Base-by-base conservation (phyloP, 2,113 vertebrate species). In the Aptenodytes forsteri region DNA sequence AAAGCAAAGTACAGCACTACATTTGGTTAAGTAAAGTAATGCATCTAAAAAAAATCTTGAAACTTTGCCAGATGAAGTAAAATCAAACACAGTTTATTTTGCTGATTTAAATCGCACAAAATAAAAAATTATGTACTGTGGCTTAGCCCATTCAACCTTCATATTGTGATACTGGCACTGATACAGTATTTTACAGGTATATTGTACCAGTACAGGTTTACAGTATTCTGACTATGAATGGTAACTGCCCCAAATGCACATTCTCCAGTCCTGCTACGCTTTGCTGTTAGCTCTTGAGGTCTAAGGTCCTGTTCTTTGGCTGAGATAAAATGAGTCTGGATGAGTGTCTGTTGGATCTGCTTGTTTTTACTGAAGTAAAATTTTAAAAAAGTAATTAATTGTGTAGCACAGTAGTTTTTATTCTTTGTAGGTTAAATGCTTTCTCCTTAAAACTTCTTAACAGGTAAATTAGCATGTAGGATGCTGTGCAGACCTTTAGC, bases 281-380 rank as follows among this genome's bases (percentile, higher is more conserved):
- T 96, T 96, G 82, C 94, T 93, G 20, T 96, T 96, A 96, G 93
- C 77, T 96, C 50, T 93, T 95, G 95, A 87, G 82, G 55, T 95
- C 91, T 95, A 81, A 97, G 50, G 21, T 83, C 40, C 90, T 89
- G 58, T 85, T 66, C 72, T 86, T 96, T 96, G 94, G 90, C 95
- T 83, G 69, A 97, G 88, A 97, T 97, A 90, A 97, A 97, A 95
- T 73, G 67, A 46, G 90, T 89, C 54, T 93, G 90, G 36, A 50
- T 91, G 89, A 95, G 86, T 94, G 79, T 95, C 94, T 96, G 76
- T 78, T 96, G 82, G 91, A 95, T 85, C 79, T 96, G 91, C 94
- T 98, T 96, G 62, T 81, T 97, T 98, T 97, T 96, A 89, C 58
- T 83, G 22, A 95, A 87, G 76, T 38, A 88, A 71, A 84, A 54